A percentile compares a stretch with the other conserved stretches of the same genome.
These are phyloP conservation scores for Colletes gigas DNA, from an alignment of 1,140 invertebrate genomes.

Conservation along the genomic window DNA sequence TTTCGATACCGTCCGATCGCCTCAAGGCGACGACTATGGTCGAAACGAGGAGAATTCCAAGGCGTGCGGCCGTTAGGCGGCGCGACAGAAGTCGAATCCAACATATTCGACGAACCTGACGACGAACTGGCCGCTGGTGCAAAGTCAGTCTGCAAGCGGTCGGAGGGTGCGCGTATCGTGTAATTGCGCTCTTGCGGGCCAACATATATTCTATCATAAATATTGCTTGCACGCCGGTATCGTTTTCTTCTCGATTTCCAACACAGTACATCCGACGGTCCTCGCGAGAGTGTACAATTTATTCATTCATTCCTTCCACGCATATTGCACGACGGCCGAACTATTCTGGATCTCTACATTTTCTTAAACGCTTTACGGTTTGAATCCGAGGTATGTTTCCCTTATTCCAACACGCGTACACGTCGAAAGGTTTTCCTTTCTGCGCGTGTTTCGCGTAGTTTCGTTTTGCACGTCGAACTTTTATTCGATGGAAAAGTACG, in stretches of 20 bases:
- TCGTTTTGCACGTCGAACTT: not conserved
- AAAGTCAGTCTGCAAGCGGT: conserved; percentile 41
- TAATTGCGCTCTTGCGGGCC: not conserved
- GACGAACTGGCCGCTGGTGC: conserved; percentile 13
- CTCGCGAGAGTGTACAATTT: conserved; percentile 10
- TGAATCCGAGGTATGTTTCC: conserved; percentile 25
- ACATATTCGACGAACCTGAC: conserved; percentile 42
- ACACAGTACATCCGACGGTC: not conserved
- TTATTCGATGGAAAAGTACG: not conserved
- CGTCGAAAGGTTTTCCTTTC: not conserved
- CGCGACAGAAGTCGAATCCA: conserved; percentile 50
- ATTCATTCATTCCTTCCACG: not conserved
- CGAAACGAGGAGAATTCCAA: conserved; percentile 35
- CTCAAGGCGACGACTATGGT: conserved; percentile 43
- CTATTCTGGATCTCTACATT: too few relatives aligned
- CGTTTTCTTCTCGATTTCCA: not conserved
- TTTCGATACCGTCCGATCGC: conserved; percentile 17
- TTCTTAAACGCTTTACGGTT: not conserved
- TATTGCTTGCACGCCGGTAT: not conserved
- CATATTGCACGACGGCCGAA: not conserved
- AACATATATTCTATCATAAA: not conserved
- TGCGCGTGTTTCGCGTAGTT: not conserved
- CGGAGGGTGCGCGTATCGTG: conserved; percentile 17
- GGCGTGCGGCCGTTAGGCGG: conserved; percentile 53
- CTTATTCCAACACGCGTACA: not conserved